Percentiles rank a stretch among this genome's conserved stretches.
phyloP scores from a whole-genome alignment of 2,113 vertebrate species.

The Noctilio leporinus region DNA sequence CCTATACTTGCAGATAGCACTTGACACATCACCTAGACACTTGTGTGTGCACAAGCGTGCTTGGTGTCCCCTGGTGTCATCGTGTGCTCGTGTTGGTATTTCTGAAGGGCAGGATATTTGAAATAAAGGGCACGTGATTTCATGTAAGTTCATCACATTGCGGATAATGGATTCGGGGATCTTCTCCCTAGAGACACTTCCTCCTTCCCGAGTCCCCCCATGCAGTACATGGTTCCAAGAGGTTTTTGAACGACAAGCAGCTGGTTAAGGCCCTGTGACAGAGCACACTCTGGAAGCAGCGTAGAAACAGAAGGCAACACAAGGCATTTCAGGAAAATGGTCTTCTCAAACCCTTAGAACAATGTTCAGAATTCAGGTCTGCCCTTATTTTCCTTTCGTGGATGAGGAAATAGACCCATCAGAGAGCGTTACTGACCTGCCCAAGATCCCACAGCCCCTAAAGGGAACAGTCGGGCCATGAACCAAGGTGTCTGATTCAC shows the following conservation, averaged over 20 bases:
- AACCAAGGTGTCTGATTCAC: background rate
- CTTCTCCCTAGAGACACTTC: background rate
- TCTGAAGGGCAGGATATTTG: background rate
- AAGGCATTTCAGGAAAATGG: background rate
- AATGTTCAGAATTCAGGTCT: background rate
- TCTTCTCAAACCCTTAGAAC: background rate
- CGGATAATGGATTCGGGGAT: background rate
- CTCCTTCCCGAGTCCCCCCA: background rate
- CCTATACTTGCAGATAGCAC: background rate
- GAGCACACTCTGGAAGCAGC: too few relatives aligned
- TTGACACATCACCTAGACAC: background rate
- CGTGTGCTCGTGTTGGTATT: rapidly evolving
- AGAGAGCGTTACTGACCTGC: too few relatives aligned
- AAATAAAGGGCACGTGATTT: too few relatives aligned
- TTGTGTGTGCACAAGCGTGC: background rate
- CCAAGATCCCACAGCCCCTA: background rate
- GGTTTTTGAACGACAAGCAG: background rate
- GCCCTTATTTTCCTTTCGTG: background rate
- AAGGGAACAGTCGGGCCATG: background rate
- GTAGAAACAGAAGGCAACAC: too few relatives aligned
- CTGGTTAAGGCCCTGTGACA: background rate
- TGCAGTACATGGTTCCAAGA: background rate
- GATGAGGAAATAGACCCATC: background rate
- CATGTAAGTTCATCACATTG: background rate
- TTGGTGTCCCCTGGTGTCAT: too few relatives aligned